Base-by-base conservation (phyloP, 2,797 vertebrate species). In the Gorsachius magnificus region DNA sequence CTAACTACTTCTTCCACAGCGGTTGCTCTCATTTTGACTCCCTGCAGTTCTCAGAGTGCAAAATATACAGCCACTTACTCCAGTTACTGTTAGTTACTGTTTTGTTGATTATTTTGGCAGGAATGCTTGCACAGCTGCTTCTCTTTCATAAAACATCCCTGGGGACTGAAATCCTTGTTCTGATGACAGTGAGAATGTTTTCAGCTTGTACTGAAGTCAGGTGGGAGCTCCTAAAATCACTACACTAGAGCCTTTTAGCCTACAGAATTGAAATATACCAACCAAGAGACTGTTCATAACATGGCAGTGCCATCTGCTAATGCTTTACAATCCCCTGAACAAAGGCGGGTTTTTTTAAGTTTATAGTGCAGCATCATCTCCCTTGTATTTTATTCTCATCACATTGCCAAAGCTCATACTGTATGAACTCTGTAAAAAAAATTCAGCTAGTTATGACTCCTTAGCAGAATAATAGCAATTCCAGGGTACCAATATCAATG, bases 91-190 rank as follows among this genome's bases (percentile, higher is more conserved):
- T 69, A 75, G 57, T 83, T 89, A 53, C 60, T 50, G 36, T 53
- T 93, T 91, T 88, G 65, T 65, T 88, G 36, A 51, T 92, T 91
- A 71, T 94, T 94, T 94, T 96, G 84, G 91, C 91, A 87, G 76
- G 54, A 78, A 86, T 78, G 41, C 15, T 83, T 70, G 56, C 64
- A 43, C 81, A 97, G 84, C 94, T 96, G 91, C 50, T 93, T 80
- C 31, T 90, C 60, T 87, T 78, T 86, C 78, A 50, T 17, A 35
- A 84, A 87, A 68, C 24, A 77, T 72, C 56, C 16, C 12, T 81
- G 33, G 36, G 26, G 78, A 71, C 66, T 54, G 72, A 89, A 92
- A 48, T 90, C 24, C 35, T 83, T 86, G 46, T 91, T 93, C 79
- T 86, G 46, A 72, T 80, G 76, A n/a, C 48, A 61, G 22, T 82